These are phyloP conservation scores for Arctopsyche grandis DNA, from an alignment of 1,140 invertebrate species.

Conservation along the genomic window DNA sequence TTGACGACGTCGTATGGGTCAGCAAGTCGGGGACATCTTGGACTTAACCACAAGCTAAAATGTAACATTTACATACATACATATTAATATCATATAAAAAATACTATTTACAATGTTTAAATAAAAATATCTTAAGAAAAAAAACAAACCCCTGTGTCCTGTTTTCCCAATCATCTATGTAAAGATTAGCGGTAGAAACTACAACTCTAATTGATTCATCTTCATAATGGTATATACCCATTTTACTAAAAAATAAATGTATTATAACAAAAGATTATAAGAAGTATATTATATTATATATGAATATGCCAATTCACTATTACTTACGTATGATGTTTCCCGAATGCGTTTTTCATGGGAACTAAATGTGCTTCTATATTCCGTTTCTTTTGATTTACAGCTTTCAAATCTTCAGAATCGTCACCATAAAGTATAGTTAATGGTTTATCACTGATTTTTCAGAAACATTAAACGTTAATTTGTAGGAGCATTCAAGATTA, in stretches of 20 bases:
- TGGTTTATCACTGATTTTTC: constrained; percentile 70
- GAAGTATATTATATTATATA: constrained; percentile 7
- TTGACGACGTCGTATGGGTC: constrained; percentile 66
- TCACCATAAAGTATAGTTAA: constrained; percentile 84
- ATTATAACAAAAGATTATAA: neutral
- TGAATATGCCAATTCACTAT: neutral
- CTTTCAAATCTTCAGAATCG: constrained; percentile 70
- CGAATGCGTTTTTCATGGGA: constrained; percentile 81
- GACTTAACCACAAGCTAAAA: constrained; percentile 86
- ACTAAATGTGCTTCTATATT: constrained; percentile 77
- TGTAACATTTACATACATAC: constrained; percentile 26
- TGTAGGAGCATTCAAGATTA: neutral
- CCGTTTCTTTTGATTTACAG: constrained; percentile 66
- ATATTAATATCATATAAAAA: neutral
- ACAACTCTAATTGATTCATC: constrained; percentile 85
- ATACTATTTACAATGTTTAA: neutral
- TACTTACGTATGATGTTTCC: constrained; percentile 87
- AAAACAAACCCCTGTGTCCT: constrained; percentile 85
- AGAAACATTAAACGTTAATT: constrained; percentile 5
- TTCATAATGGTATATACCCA: constrained; percentile 88
- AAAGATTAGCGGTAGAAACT: constrained; percentile 92
- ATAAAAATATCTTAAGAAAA: too few species aligned
- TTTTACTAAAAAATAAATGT: constrained; percentile 71
- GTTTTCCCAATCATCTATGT: constrained; percentile 91
- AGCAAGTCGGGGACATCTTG: constrained; percentile 73